Percentiles rank a stretch among this genome's conserved stretches.
Evolutionary conservation across 2,888 invertebrate species (phyloP).

Genomic region (Conchocele bisecta): DNA sequence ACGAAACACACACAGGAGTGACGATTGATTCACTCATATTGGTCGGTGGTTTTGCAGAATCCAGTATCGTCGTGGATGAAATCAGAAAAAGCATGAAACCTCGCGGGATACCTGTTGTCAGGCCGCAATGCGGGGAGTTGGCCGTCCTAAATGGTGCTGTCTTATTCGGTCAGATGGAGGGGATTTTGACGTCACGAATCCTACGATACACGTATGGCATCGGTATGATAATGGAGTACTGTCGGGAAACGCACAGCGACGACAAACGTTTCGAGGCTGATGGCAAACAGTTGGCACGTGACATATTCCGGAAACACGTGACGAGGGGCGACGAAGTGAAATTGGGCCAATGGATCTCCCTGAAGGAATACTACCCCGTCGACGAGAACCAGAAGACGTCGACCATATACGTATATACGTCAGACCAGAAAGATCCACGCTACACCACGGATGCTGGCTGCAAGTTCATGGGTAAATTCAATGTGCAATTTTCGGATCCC

Average conservation of each 20-base stretch:
- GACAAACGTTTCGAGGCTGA: slow-evolving; percentile 29
- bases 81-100: slow-evolving; percentile 20
- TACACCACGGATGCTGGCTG: slow-evolving; percentile 44
- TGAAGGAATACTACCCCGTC: slow-evolving; percentile 36
- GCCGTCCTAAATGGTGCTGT: slow-evolving; percentile 45
- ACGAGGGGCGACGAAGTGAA: slow-evolving; percentile 34
- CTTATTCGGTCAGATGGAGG: slow-evolving; percentile 44
- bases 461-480: slow-evolving; percentile 30
- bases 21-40: slow-evolving; percentile 36
- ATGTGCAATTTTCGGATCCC: slow-evolving; percentile 28
- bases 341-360: slow-evolving; percentile 34
- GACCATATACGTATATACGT: slow-evolving; percentile 24
- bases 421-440: slow-evolving; percentile 30
- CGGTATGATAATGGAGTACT: slow-evolving; percentile 37
- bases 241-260: slow-evolving; percentile 8
- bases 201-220: slow-evolving; percentile 43
- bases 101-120: slow-evolving; percentile 27
- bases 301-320: slow-evolving; percentile 43
- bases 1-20: not conserved
- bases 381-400: slow-evolving; percentile 23
- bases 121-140: slow-evolving; percentile 24
- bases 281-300: slow-evolving; percentile 22
- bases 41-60: slow-evolving; percentile 43
- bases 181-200: slow-evolving; percentile 41
- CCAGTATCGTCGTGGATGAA: slow-evolving; percentile 23